Evolutionary conservation across 1,140 invertebrate genomes (phyloP).

Genomic region (Camponotus floridanus): DNA sequence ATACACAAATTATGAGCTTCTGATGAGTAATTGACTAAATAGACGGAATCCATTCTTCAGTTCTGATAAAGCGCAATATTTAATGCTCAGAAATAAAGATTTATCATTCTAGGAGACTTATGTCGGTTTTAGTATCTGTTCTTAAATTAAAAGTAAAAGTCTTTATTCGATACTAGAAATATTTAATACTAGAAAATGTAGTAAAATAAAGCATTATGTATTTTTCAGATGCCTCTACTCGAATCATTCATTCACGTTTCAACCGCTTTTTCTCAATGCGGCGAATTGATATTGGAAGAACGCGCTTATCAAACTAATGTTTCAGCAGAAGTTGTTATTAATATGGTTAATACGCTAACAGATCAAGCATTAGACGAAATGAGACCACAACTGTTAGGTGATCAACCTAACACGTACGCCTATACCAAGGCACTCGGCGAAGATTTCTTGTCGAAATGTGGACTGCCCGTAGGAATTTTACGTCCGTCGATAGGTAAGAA

Average conservation of each 20-base stretch:
- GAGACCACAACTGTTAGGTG: constrained; percentile 92
- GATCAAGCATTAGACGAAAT: constrained; percentile 90
- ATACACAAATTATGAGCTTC: no score
- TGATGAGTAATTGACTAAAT: no score
- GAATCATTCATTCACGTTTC: constrained; percentile 91
- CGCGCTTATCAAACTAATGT: constrained; percentile 89
- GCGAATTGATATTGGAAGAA: constrained; percentile 90
- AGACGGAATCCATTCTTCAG: no score
- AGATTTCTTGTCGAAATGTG: constrained; percentile 89
- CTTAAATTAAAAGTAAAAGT: no score
- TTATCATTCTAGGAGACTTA: no score
- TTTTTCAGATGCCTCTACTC: constrained; percentile 77
- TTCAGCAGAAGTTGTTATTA: constrained; percentile 91
- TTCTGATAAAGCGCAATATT: no score
- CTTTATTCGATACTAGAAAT: no score
- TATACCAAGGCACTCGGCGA: constrained; percentile 93
- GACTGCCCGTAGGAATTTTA: constrained; percentile 90
- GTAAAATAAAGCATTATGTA: neutral
- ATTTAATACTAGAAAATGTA: no score
- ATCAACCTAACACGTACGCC: constrained; percentile 93
- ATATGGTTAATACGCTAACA: constrained; percentile 93
- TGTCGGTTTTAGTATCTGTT: no score
- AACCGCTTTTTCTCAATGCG: constrained; percentile 94
- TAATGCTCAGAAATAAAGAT: neutral
- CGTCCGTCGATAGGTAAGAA: constrained; percentile 91